These are phyloP conservation scores for Epinotia nisella DNA, from an alignment of 2,888 invertebrate genomes.

Conservation along the genomic window DNA sequence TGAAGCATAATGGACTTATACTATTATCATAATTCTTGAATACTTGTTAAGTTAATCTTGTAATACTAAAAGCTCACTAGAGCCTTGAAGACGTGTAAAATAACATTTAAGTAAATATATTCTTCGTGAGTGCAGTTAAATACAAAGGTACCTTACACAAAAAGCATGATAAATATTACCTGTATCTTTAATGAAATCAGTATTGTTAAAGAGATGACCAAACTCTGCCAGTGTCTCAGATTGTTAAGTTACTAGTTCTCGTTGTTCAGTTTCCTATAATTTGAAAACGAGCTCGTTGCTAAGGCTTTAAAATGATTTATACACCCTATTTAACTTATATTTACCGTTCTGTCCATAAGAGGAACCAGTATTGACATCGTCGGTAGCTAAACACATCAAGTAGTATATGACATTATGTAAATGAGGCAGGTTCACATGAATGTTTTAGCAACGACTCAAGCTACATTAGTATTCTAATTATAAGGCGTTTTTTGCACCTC, in stretches of 20 bases:
- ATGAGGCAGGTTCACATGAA: conserved; percentile 66
- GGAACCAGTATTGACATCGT: conserved; percentile 60
- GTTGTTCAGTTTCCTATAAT: too few species aligned
- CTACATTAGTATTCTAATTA: conserved; percentile 75
- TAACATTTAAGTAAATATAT: not conserved
- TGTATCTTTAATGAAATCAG: too few species aligned
- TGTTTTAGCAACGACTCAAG: conserved; percentile 68
- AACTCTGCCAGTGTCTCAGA: too few species aligned
- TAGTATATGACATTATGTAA: conserved; percentile 77
- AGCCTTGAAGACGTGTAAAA: not conserved
- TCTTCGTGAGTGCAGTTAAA: not conserved
- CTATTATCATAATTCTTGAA: conserved; percentile 10
- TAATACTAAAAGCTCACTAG: not conserved
- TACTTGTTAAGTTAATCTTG: not conserved
- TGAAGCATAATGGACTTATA: not conserved
- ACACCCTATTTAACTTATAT: conserved; percentile 57
- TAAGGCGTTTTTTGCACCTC: conserved; percentile 66
- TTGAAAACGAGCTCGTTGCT: not conserved
- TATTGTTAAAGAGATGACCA: too few species aligned
- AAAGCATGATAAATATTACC: too few species aligned
- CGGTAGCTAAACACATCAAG: conserved; percentile 75
- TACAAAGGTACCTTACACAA: too few species aligned
- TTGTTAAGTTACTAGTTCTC: too few species aligned
- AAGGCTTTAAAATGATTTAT: conserved; percentile 29
- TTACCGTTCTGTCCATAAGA: conserved; percentile 50